Percentiles rank a stretch among this genome's conserved stretches.
These are phyloP conservation scores for Pyrochroa serraticornis DNA, from an alignment of 2,888 invertebrate species.

Conservation along the genomic window DNA sequence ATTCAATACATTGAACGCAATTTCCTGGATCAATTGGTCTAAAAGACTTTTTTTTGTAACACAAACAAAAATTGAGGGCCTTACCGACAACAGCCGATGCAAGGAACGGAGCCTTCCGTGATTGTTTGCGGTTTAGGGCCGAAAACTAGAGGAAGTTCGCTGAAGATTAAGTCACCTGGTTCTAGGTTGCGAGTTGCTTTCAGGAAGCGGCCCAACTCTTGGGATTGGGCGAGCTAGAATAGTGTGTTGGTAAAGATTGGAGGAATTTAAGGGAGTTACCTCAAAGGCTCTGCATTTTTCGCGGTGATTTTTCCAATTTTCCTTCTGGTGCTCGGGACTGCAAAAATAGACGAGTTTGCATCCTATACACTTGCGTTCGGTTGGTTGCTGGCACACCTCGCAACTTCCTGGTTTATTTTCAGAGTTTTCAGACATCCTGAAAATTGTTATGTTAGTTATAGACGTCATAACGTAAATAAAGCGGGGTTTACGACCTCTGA, in stretches of 20 bases:
- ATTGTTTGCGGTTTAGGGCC: conserved; percentile 69
- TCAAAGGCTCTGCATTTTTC: conserved; percentile 66
- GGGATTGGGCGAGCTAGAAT: conserved; percentile 54
- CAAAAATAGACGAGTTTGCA: conserved; percentile 75
- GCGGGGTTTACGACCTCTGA: not conserved
- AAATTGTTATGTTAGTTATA: not conserved
- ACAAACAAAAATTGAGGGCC: conserved; percentile 15
- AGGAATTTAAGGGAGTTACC: conserved; percentile 42
- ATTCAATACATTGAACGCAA: conserved; percentile 55
- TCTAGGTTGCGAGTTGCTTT: conserved; percentile 71
- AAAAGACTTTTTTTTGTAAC: conserved; percentile 4
- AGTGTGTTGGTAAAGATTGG: not conserved
- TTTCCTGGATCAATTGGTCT: conserved; percentile 27
- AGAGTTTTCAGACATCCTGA: conserved; percentile 5
- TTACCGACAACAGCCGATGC: conserved; percentile 76
- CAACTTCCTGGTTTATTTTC: conserved; percentile 47
- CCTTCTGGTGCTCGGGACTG: conserved; percentile 72
- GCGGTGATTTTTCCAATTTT: conserved; percentile 75
- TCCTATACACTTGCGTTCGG: conserved; percentile 70
- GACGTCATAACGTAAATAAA: not conserved
- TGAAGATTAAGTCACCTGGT: conserved; percentile 70
- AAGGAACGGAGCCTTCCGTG: conserved; percentile 66
- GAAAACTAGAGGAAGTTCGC: conserved; percentile 68
- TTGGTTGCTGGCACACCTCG: conserved; percentile 63
- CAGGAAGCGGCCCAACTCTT: conserved; percentile 67